Evolutionary conservation across 2,797 vertebrate species (phyloP).

Genomic region (Psittacula derbiana): DNA sequence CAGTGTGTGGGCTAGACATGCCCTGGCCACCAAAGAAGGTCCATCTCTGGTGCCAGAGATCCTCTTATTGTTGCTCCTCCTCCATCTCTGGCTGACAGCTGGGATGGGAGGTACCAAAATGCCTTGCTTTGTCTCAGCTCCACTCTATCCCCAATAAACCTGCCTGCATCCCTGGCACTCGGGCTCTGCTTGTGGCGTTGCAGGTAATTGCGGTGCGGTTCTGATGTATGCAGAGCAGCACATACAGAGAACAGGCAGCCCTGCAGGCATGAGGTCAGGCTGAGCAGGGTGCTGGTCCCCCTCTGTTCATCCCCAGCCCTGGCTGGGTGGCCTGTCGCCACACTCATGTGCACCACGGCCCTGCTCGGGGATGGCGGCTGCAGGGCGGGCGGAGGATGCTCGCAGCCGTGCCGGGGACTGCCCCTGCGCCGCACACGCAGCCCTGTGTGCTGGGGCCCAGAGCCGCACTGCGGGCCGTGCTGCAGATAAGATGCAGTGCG

Average conservation of each 20-base stretch:
- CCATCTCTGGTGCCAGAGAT: rapidly evolving
- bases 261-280: rapidly evolving
- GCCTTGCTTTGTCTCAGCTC: not conserved
- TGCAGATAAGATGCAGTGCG: not conserved
- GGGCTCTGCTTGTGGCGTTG: not conserved
- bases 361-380: not conserved
- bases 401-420: not conserved
- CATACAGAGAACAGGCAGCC: not conserved
- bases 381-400: not conserved
- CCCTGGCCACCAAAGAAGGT: not conserved
- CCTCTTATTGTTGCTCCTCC: no score
- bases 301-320: rapidly evolving
- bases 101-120: rapidly evolving
- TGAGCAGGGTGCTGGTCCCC: not conserved
- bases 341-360: rapidly evolving
- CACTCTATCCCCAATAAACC: slow-evolving; percentile 8
- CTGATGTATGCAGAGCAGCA: rapidly evolving
- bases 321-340: rapidly evolving
- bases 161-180: not conserved
- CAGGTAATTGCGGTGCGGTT: rapidly evolving
- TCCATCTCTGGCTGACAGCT: not conserved
- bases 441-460: not conserved
- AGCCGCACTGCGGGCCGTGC: slow-evolving; percentile 8
- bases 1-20: rapidly evolving
- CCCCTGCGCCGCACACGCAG: not conserved